phyloP scores from a whole-genome alignment of 2,113 vertebrate genomes.

The Triplophysa siluroides region DNA sequence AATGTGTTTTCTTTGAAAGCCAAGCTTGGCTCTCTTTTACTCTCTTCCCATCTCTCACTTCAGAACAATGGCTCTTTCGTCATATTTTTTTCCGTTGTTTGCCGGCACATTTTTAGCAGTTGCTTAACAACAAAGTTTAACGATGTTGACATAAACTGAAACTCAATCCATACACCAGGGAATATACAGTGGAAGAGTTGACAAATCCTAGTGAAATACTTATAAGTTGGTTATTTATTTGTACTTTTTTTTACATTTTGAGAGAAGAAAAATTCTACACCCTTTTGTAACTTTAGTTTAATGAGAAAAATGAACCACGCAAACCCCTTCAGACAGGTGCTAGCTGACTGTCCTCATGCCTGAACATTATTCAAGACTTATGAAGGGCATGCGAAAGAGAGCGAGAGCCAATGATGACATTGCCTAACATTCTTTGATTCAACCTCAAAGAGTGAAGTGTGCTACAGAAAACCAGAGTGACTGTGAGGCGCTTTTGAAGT shows the following conservation, averaged over 20 bases:
- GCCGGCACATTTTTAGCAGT: slow-evolving; percentile 21
- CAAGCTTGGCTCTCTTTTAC: neutral
- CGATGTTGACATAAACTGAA: neutral
- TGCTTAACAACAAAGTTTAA: neutral
- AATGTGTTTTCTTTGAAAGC: slow-evolving; percentile 37
- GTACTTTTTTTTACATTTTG: neutral
- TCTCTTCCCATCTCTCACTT: slow-evolving; percentile 6
- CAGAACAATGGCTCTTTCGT: slow-evolving; percentile 46
- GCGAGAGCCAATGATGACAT: slow-evolving; percentile 6
- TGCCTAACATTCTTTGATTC: neutral
- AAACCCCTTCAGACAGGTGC: slow-evolving; percentile 5
- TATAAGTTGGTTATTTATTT: neutral
- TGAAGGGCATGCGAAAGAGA: slow-evolving; percentile 29
- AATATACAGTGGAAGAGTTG: neutral
- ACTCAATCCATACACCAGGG: neutral
- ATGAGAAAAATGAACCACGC: neutral
- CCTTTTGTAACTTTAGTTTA: neutral
- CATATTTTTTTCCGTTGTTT: slow-evolving; percentile 35
- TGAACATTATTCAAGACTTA: slow-evolving; percentile 30
- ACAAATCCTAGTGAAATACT: neutral
- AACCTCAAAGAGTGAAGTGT: slow-evolving; percentile 30
- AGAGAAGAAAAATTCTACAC: no score
- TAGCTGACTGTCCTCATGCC: slow-evolving; percentile 7
- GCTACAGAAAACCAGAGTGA: neutral
- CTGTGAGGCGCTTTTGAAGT: neutral